phyloP scores from a whole-genome alignment of 35 echinoderm and acorn worm genomes.

The Hemicentrotus pulcherrimus region DNA sequence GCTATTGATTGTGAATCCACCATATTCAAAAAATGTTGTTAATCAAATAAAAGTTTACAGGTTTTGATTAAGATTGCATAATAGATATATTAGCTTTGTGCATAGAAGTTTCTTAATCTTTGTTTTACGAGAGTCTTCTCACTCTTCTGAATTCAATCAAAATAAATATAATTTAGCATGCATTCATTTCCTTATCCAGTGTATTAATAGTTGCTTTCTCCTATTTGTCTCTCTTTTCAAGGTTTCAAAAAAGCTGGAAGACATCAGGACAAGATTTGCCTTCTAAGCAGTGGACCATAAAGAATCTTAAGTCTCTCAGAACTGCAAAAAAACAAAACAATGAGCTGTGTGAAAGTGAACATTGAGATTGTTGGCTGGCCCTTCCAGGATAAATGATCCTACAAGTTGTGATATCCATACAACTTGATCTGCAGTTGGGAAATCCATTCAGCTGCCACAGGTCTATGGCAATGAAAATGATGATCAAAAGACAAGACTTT shows the following conservation, averaged over 20 bases:
- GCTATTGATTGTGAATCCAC: too few relatives aligned
- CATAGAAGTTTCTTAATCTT: too few relatives aligned
- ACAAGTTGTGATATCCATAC: background rate
- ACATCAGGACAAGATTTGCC: slow-evolving; percentile 97
- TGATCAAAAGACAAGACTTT: background rate
- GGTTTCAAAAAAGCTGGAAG: slow-evolving; percentile 98
- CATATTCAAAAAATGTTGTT: too few relatives aligned
- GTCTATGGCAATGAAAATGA: background rate
- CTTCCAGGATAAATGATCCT: background rate
- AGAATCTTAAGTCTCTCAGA: background rate
- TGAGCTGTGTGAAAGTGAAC: background rate
- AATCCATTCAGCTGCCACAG: background rate
- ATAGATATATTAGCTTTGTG: too few relatives aligned
- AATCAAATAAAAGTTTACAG: too few relatives aligned
- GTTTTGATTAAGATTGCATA: too few relatives aligned
- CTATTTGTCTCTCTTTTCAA: slow-evolving; percentile 36
- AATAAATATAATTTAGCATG: background rate
- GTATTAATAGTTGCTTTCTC: background rate
- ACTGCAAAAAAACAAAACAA: background rate
- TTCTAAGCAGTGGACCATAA: slow-evolving; percentile 52
- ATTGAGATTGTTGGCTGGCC: background rate
- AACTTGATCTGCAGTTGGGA: background rate
- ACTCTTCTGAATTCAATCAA: too few relatives aligned
- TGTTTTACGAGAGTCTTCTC: too few relatives aligned
- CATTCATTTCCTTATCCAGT: background rate